phyloP scores from a whole-genome alignment of 2,113 vertebrate species.

The Prionailurus bengalensis region DNA sequence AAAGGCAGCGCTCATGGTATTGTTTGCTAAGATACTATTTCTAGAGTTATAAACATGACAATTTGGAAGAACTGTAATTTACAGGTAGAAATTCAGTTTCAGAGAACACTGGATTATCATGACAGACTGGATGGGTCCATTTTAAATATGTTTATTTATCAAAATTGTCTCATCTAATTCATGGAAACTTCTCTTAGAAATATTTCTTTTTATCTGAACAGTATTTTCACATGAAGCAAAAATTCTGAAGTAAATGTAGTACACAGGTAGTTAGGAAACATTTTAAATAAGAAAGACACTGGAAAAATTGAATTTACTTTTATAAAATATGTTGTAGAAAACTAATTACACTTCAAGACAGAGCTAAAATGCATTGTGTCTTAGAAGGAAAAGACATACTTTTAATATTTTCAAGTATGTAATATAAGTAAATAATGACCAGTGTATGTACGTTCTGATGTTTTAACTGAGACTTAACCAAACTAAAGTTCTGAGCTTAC shows the following conservation, averaged over 20 bases:
- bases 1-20: not conserved
- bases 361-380: not conserved
- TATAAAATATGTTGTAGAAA: conserved; percentile 25
- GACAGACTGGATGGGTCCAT: not conserved
- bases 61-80: not conserved
- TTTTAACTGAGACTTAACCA: conserved; percentile 17
- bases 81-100: not conserved
- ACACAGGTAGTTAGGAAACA: not conserved
- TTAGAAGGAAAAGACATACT: conserved; percentile 18
- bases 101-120: not conserved
- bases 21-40: conserved; percentile 48
- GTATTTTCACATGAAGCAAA: conserved; percentile 34
- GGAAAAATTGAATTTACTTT: conserved; percentile 23
- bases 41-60: conserved; percentile 1
- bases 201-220: conserved; percentile 21
- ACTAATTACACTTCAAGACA: not conserved
- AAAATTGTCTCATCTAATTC: not conserved
- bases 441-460: not conserved
- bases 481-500: conserved; percentile 25
- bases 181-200: not conserved
- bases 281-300: not conserved
- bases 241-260: conserved; percentile 37
- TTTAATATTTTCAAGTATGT: conserved; percentile 29
- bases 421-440: conserved; percentile 9
- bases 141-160: not conserved